A percentile compares a stretch with the other conserved stretches of the same genome.
These are phyloP conservation scores for Coregonus sp. DNA, from an alignment of 2,797 vertebrate genomes.

Conservation along the genomic window DNA sequence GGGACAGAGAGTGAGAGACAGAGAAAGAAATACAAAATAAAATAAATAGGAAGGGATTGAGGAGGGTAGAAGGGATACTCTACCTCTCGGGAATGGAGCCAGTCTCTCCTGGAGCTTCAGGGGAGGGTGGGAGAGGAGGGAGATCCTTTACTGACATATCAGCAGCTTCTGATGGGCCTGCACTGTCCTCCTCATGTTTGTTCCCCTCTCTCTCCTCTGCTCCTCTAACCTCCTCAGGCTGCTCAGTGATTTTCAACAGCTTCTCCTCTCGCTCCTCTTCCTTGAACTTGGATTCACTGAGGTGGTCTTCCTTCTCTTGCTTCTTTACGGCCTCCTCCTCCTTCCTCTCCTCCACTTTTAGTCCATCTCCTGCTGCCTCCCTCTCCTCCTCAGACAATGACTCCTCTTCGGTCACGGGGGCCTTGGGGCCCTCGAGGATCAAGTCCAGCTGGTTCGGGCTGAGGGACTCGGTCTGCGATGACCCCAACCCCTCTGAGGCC, in stretches of 20 bases:
- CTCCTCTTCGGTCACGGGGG: constrained; percentile 23
- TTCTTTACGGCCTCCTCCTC: constrained; percentile 30
- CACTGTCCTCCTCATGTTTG: constrained; percentile 27
- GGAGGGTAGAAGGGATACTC: neutral
- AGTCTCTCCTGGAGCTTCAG: constrained; percentile 27
- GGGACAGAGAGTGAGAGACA: neutral
- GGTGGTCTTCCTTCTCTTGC: constrained; percentile 27
- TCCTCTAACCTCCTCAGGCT: constrained; percentile 22
- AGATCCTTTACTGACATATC: constrained; percentile 3
- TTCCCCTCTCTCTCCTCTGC: constrained; percentile 24
- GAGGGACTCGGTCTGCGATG: constrained; percentile 9
- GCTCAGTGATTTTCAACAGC: constrained; percentile 21
- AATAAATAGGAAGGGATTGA: neutral
- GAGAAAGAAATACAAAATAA: neutral
- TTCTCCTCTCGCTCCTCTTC: constrained; percentile 18
- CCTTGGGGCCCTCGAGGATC: constrained; percentile 52
- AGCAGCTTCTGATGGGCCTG: constrained; percentile 14
- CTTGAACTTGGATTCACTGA: constrained; percentile 13
- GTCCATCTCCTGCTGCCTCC: constrained; percentile 20
- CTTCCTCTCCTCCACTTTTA: constrained; percentile 22
- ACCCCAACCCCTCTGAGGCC: constrained; percentile 40
- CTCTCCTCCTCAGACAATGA: constrained; percentile 27
- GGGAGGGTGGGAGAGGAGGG: constrained; percentile 10
- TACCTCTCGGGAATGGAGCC: constrained; percentile 58
- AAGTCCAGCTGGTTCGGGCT: constrained; percentile 45